These are phyloP conservation scores for Lacerta viridis DNA, from an alignment of 2,797 vertebrate genomes.

Conservation along the genomic window DNA sequence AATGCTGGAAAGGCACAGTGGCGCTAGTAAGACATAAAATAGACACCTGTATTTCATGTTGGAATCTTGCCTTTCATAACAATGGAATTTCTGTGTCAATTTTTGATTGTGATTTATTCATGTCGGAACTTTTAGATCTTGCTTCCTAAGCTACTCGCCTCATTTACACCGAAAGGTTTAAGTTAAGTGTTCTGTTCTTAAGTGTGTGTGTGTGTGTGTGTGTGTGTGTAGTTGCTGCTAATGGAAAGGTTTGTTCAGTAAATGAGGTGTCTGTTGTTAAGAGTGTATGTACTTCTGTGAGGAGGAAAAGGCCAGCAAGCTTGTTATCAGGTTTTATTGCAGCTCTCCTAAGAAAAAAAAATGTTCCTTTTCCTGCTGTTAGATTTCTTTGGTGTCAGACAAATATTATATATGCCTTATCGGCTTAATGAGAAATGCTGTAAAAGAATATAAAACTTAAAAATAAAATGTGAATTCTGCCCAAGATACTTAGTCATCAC, in stretches of 20 bases:
- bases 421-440: background rate
- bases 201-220: background rate
- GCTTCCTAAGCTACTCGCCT: background rate
- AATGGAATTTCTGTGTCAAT: background rate
- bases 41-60: background rate
- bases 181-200: constrained; percentile 8
- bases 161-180: background rate
- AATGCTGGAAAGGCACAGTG: background rate
- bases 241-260: background rate
- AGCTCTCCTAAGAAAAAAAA: fast-evolving
- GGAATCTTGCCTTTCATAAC: constrained; percentile 6
- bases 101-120: background rate
- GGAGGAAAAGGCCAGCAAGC: background rate
- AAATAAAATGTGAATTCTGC: background rate
- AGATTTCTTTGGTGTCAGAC: background rate
- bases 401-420: background rate
- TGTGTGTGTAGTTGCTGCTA: constrained; percentile 6
- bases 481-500: background rate
- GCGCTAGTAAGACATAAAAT: background rate
- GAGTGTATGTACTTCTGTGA: background rate
- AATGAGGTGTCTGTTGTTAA: background rate
- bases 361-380: background rate
- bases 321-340: background rate
- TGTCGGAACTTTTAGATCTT: background rate
- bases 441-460: background rate